Conservation (phyloP, 2,888 invertebrate species). For the Spisula subtruncata region DNA sequence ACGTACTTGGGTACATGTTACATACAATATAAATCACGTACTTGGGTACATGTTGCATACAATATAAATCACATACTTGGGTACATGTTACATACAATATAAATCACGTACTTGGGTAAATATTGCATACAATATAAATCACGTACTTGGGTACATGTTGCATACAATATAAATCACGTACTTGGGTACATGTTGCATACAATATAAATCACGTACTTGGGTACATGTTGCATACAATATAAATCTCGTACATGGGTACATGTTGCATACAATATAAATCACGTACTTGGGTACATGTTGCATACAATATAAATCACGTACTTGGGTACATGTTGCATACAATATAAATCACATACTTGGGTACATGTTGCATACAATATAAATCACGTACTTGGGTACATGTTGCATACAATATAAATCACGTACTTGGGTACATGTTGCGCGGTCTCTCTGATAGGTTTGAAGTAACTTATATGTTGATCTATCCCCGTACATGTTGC, state of each 20-base stretch:
- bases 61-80: slow-evolving; percentile 75
- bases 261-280: too few species aligned
- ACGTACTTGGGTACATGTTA: slow-evolving; percentile 79
- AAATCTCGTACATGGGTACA: slow-evolving; percentile 75
- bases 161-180: too few species aligned
- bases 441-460: slow-evolving; percentile 80
- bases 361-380: slow-evolving; percentile 78
- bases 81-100: slow-evolving; percentile 77
- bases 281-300: slow-evolving; percentile 79
- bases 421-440: slow-evolving; percentile 79
- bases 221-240: slow-evolving; percentile 78
- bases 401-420: slow-evolving; percentile 26
- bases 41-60: slow-evolving; percentile 78
- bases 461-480: slow-evolving; percentile 73
- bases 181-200: slow-evolving; percentile 78
- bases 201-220: slow-evolving; percentile 75
- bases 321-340: slow-evolving; percentile 78
- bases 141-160: slow-evolving; percentile 79
- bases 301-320: too few species aligned
- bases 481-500: slow-evolving; percentile 63
- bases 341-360: slow-evolving; percentile 75
- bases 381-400: slow-evolving; percentile 75
- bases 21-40: too few species aligned
- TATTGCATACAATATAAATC: too few species aligned
- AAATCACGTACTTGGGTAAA: slow-evolving; percentile 75